Evolutionary conservation across 1,140 invertebrate species (phyloP), one percentile per base, ranked within the genome.

Genomic region (Medauroidea extradentata): DNA sequence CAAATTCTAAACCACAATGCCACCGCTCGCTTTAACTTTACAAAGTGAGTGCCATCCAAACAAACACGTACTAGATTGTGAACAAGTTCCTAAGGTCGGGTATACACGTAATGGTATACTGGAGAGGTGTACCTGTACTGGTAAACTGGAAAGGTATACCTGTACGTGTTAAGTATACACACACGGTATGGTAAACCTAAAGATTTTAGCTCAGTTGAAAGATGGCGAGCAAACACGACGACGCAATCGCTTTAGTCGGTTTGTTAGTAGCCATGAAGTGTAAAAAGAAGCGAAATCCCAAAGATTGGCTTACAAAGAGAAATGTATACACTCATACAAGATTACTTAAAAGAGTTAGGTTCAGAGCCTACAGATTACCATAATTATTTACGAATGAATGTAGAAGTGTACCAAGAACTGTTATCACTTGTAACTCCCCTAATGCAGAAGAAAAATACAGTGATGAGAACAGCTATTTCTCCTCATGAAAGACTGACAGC

Each of bases 381-480:
- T 51, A 63, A 64, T 60, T 66, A 64, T 63, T 65, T 65, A 44
- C 52, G 63, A 11, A 34, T 34, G 29, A 34, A 34, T 34, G 29
- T 7, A 53, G 61, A 65, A 61, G 60, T 52, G 34, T 67, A 69
- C 56, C 39, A 65, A 16, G 58, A 67, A 61, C 43, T 68, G 54
- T 58, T 69, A 29, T 29, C 41, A 60, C 44, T 66, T 43, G 52
- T 70, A 58, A 68, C 67, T 60, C 67, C 65, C 13, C 43, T 59
- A 55, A 67, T 69, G 48, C n/a, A 67, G 58, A 69, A 59, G 57
- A 46, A 63, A 59, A 57, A 69, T 53, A 69, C 63, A 49, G 60
- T 63, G 63, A 66, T 69, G 67, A 63, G 67, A 63, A 66, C 57
- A 39, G 49, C 48, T 51, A 66, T 64, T 53, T 62, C 65, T 49